Evolutionary conservation across 2,113 vertebrate species (phyloP), one percentile per base, ranked within the genome.

Genomic region (Arvicanthis niloticus): DNA sequence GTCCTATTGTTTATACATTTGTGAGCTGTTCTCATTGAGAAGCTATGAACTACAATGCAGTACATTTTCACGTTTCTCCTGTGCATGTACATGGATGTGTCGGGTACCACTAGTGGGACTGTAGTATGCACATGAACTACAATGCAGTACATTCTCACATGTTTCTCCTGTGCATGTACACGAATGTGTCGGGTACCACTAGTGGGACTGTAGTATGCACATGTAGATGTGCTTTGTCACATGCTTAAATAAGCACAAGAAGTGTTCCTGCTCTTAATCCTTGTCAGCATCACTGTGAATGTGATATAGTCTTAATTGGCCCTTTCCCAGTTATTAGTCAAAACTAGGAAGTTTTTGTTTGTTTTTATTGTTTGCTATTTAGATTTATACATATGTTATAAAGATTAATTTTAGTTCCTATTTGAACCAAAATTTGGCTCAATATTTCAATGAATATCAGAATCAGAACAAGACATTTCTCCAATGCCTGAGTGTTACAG

Each of bases 391-490:
- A 77, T n/a, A 72, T 31, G 86, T 75, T 62, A 70, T 76, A 51
- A 87, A 87, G 37, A 37, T 84, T 53, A 70, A 70, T 91, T 92
- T 88, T 91, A 90, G 40, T 65, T 89, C 56, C 34, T 40, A 37
- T n/a, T 48, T 90, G 31, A 60, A 12, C 31, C 62, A 48, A 77
- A 67, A 42, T 40, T 78, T 94, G 34, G 48, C 42, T 75, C 53
- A 31, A 45, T 92, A 91, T 94, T 88, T 88, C 16, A 85, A 93
- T 82, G n/a, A 76, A 88, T 26, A 73, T 19, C 16, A 53, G 17
- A 92, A 91, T 78, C 68, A 78, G 89, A 76, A 62, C 40, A 89
- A 77, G 26, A 45, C 29, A 73, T 67, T 81, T 92, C 72, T 89
- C 48, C 8, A 90, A 45, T 62, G 10, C 26, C 13, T 95, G 72